Base-by-base conservation (phyloP, 2,888 invertebrate genomes). In the Mythimna lalbum region DNA sequence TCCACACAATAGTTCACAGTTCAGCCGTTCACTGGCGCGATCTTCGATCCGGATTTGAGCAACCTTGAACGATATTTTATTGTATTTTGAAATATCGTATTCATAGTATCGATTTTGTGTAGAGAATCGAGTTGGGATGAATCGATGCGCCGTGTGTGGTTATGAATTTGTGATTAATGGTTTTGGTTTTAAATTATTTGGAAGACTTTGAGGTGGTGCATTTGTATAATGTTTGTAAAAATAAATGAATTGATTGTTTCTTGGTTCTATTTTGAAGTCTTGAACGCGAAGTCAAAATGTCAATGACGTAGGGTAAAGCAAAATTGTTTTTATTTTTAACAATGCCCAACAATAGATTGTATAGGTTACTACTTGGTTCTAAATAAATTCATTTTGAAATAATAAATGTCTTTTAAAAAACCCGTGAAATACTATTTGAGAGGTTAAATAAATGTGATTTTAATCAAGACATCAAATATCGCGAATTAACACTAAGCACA, bases 1-100 rank as follows among this genome's bases (percentile, higher is more conserved):
- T 78, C 60, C 63, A 91, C 86, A 90, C 89, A 92, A 93, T 93
- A 94, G 95, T 95, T 95, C 95, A 95, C 93, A 94, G 95, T 93
- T 93, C 93, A 93, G 71, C 91, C 94, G 86, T 88, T 95, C 93
- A 92, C 93, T 86, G 88, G 75, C 81, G 74, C 81, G 87, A 89
- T 93, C 92, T 91, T 92, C 92, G 88, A 93, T 94, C 94, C 94
- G 95, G 94, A 91, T 91, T 85, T 86, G 85, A 82, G 62, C 74
- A 93, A 90, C 95, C 95, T 95, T 95, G 95, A 90, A 89, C 91
- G 88, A 93, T 90, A 93, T 92, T 68, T 73, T 80, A 82, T 81
- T 82, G 86, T 85, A 88, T 89, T 91, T 88, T 87, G 89, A 62
- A 88, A 69, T 78, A 73, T 86, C 86, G 84, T 90, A 91, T 90